These are phyloP conservation scores for Plecturocebus donacophilus DNA, from an alignment of 2,113 vertebrate genomes.

Conservation along the genomic window DNA sequence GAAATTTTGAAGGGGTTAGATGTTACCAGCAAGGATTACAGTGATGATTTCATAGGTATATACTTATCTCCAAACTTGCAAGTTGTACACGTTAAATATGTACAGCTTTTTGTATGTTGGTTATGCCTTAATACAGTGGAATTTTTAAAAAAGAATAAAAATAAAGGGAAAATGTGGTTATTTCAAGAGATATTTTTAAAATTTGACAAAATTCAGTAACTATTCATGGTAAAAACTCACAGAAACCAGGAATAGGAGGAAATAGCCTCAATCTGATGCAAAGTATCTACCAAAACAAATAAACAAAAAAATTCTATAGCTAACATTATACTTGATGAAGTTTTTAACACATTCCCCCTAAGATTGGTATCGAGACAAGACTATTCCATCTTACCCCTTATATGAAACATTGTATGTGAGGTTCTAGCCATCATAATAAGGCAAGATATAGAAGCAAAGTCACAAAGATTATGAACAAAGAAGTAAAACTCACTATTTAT, in stretches of 20 bases:
- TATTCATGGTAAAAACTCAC: not conserved
- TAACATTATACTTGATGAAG: not conserved
- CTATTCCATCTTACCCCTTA: not conserved
- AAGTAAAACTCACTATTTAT: slow-evolving; percentile 11
- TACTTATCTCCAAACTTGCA: not conserved
- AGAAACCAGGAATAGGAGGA: slow-evolving; percentile 13
- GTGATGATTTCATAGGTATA: not conserved
- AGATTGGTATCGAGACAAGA: not conserved
- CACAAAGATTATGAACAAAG: not conserved
- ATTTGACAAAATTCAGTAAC: not conserved
- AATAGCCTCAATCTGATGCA: not conserved
- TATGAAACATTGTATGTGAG: not conserved
- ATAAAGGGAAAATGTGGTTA: slow-evolving; percentile 13
- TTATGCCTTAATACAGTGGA: not conserved
- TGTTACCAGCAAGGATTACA: not conserved
- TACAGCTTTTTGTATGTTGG: not conserved
- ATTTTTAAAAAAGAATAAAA: not conserved
- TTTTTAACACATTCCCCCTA: not conserved
- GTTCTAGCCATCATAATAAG: not conserved
- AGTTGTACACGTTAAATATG: not conserved
- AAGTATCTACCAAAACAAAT: not conserved
- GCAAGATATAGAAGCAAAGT: not conserved
- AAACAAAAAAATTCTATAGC: not conserved
- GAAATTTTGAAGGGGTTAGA: not conserved
- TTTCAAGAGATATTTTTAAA: not conserved